phyloP scores from a whole-genome alignment of 2,113 vertebrate species.

The Alces alces region DNA sequence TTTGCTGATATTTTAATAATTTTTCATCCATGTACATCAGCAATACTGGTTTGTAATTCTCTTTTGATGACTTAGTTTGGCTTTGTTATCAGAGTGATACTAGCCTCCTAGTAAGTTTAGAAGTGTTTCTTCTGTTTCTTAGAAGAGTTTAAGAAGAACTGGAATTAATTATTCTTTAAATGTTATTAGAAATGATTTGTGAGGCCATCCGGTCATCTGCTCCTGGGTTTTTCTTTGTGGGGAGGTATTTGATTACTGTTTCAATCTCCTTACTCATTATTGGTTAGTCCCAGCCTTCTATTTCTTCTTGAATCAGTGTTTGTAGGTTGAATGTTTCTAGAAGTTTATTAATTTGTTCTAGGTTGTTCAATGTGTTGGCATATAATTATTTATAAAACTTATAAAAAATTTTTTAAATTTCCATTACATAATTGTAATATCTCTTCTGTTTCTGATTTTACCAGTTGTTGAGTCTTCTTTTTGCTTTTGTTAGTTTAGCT shows the following conservation, averaged over 20 bases:
- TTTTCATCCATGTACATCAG: not conserved
- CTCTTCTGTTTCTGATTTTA: not conserved
- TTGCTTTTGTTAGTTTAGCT: not conserved
- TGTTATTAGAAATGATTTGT: not conserved
- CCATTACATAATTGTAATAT: not conserved
- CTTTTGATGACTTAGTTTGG: not conserved
- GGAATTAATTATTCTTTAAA: not conserved
- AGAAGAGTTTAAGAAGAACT: not conserved
- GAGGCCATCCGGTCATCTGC: not conserved
- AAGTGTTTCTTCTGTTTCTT: not conserved
- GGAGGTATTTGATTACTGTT: not conserved
- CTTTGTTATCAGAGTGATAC: not conserved
- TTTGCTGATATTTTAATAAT: not conserved
- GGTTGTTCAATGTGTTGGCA: not conserved
- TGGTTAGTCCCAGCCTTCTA: not conserved
- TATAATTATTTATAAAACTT: not conserved
- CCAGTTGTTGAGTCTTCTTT: not conserved
- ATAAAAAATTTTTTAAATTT: not conserved
- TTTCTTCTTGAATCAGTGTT: not conserved
- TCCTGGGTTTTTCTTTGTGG: not conserved
- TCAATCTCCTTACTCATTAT: not conserved
- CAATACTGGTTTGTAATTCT: not conserved
- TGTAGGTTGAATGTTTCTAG: not conserved
- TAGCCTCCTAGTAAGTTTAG: not conserved
- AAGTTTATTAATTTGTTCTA: not conserved